Base-by-base conservation (phyloP, 2,888 invertebrate species). In the Nemotelus nigrinus region DNA sequence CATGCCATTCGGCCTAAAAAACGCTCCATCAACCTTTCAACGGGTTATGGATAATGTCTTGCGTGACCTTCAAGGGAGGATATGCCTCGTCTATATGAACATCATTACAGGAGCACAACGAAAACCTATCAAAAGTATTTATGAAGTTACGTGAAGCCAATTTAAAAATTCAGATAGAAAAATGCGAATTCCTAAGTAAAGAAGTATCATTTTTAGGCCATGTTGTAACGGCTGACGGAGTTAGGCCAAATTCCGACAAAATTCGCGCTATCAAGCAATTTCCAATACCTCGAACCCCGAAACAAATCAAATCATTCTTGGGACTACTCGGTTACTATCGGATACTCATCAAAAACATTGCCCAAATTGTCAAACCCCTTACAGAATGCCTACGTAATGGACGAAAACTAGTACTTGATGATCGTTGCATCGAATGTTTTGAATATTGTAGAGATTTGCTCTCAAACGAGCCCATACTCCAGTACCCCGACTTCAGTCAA, bases 121-220 rank as follows among this genome's bases (percentile, higher is more conserved):
- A 79, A 64, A 81, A 76, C 44, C 70, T 83, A 25, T 78, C 78
- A 65, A 45, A 43, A 63, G 82, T 84, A 1, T 82, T 84, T 39
- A 25, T 82, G 67, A 78, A 78, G 76, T 75, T 83, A 6, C 67
- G 80, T 44, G 43, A 80, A 68, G 75, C 71, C 0, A 82, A 82
- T 68, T 78, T 83, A 5, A 82, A 83, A 80, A 77, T 83, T n/a
- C 82, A 83, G 64, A 39, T 82, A 0, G 81, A 81, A n/a, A 83
- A 83, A 79, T 82, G 79, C 1, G 80, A 82, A 78, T 83, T 84
- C 67, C 70, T 83, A 2, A 58, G 67, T 5, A 82, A 82, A 58
- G 81, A 82, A 80, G 80, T 84, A 0, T 78, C 80, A 25, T 85
- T 81, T 77, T 76, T 85, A 25, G 84, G 85, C 4, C 84, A 83